These are phyloP conservation scores for Parnassius smintheus DNA, from an alignment of 2,888 invertebrate species.

Conservation along the genomic window DNA sequence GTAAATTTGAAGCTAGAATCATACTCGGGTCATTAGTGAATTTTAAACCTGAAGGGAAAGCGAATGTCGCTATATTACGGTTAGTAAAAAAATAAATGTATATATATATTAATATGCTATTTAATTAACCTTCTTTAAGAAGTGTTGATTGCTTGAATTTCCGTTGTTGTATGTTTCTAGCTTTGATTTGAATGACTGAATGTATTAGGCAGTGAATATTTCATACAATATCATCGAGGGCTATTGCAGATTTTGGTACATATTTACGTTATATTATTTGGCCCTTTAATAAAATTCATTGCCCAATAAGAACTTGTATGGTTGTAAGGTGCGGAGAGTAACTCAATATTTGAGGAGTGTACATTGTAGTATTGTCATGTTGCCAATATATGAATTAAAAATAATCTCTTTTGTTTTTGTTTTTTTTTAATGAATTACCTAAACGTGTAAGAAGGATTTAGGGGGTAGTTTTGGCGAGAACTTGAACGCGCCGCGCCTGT, in stretches of 20 bases:
- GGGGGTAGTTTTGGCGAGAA: too few relatives aligned
- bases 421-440: conserved; percentile 43
- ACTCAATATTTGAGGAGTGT: conserved; percentile 69
- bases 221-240: too few relatives aligned
- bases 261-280: neutral
- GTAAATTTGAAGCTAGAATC: conserved; percentile 1
- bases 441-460: conserved; percentile 23
- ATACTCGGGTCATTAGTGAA: neutral
- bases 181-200: neutral
- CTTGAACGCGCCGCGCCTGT: too few relatives aligned
- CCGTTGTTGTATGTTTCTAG: neutral
- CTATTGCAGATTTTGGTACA: too few relatives aligned
- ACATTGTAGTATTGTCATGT: conserved; percentile 33
- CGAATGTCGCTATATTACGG: too few relatives aligned
- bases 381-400: conserved; percentile 34
- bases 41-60: too few relatives aligned
- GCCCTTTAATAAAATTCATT: neutral
- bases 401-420: conserved; percentile 41
- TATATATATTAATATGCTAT: too few relatives aligned
- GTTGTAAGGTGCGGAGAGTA: conserved; percentile 45
- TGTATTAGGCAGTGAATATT: conserved; percentile 5
- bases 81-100: too few relatives aligned
- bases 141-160: neutral
- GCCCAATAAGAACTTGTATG: conserved; percentile 30
- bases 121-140: too few relatives aligned